These are phyloP conservation scores for Microtus montanus DNA, from an alignment of 2,113 vertebrate genomes.

Conservation along the genomic window DNA sequence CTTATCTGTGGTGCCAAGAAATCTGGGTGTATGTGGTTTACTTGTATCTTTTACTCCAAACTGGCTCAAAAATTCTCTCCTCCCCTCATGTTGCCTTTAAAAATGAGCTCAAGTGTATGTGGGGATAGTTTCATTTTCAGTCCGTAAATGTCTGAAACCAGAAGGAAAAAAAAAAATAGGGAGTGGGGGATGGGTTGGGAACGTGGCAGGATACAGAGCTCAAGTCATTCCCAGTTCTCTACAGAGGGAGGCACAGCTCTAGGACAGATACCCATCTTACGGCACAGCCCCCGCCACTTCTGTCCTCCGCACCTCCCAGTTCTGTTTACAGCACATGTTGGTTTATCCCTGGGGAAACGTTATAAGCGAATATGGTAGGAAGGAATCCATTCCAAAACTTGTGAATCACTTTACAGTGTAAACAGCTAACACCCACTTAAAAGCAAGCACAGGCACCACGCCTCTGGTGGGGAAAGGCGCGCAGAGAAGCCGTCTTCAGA, in stretches of 20 bases:
- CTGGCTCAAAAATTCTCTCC: neutral
- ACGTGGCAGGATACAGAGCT: neutral
- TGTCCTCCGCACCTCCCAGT: neutral
- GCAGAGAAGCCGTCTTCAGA: neutral
- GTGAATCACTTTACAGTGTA: neutral
- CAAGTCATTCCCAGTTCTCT: neutral
- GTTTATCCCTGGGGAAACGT: neutral
- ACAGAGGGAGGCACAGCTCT: neutral
- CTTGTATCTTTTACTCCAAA: neutral
- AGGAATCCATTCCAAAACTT: neutral
- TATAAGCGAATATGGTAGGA: neutral
- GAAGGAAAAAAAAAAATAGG: neutral
- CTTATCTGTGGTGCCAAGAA: neutral
- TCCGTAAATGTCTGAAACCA: neutral
- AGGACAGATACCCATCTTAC: neutral
- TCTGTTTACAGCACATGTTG: neutral
- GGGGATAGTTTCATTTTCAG: constrained; percentile 45
- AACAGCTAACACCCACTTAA: neutral
- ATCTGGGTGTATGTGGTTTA: neutral
- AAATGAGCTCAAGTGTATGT: neutral
- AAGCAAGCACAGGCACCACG: neutral
- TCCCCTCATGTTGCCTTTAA: neutral
- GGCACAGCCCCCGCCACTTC: neutral
- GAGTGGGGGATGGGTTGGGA: too few species aligned
- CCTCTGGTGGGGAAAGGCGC: neutral